Conservation (phyloP, 2,888 invertebrate genomes). For the Agrypnus murinus region DNA sequence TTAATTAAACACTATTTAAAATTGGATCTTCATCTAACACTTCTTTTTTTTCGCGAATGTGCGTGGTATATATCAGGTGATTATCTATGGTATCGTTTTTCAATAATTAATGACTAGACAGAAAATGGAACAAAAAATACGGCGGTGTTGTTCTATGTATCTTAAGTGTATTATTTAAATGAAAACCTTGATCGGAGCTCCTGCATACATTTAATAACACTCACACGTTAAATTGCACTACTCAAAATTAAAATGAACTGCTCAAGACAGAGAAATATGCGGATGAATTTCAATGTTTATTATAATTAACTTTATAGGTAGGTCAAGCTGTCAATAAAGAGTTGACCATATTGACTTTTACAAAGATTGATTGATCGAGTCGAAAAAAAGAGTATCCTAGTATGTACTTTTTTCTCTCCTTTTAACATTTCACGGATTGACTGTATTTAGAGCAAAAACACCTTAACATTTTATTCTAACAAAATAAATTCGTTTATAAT, state of each 20-base stretch:
- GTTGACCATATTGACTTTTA: conserved; percentile 15
- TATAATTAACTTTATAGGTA: conserved; percentile 27
- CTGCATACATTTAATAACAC: conserved; percentile 6
- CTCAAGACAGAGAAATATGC: conserved; percentile 9
- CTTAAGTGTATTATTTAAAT: background rate
- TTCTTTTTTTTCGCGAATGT: background rate
- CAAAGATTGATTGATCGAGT: conserved; percentile 20
- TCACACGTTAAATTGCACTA: conserved; percentile 1
- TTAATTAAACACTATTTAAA: no score
- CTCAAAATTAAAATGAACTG: conserved; percentile 5
- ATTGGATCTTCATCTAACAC: no score
- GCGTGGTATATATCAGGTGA: conserved; percentile 6
- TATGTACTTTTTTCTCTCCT: background rate
- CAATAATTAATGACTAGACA: conserved; percentile 16
- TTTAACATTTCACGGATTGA: conserved; percentile 7
- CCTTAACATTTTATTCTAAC: conserved; percentile 1
- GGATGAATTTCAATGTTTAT: conserved; percentile 32
- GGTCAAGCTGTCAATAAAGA: conserved; percentile 27
- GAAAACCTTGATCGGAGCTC: background rate
- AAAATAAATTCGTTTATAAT: conserved; percentile 23
- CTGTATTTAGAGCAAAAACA: conserved; percentile 5
- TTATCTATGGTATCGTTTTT: conserved; percentile 7
- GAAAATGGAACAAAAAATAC: conserved; percentile 2
- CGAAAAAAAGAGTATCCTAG: conserved; percentile 13
- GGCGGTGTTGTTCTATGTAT: no score